Conservation (phyloP, 2,113 vertebrate species). For the Phylloscopus trochilus region DNA sequence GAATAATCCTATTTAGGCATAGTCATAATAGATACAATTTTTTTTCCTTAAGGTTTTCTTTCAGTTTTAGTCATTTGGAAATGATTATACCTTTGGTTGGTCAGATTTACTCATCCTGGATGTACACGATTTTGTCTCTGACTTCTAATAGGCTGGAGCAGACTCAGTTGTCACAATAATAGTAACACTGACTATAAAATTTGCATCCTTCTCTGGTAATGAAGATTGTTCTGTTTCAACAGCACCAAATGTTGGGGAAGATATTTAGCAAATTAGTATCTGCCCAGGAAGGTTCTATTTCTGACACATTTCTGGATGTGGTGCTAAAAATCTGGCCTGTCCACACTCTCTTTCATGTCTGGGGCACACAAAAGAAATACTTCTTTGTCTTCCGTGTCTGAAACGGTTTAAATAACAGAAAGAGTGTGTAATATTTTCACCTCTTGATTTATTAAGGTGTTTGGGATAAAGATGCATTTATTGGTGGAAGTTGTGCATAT, state of each 20-base stretch:
- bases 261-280: neutral
- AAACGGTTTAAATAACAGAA: neutral
- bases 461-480: neutral
- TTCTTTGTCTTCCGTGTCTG: neutral
- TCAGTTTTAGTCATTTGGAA: constrained; percentile 61
- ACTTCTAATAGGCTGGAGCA: constrained; percentile 9
- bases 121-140: constrained; percentile 45
- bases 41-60: neutral
- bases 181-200: neutral
- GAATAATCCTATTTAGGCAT: constrained; percentile 76
- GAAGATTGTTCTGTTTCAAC: neutral
- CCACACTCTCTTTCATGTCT: neutral
- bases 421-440: neutral
- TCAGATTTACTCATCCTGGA: constrained; percentile 53
- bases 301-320: neutral
- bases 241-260: neutral
- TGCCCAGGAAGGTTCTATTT: neutral
- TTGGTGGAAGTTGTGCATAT: constrained; percentile 6
- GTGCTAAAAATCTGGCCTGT: neutral
- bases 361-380: neutral
- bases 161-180: neutral
- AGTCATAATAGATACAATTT: constrained; percentile 67
- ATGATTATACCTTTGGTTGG: constrained; percentile 68
- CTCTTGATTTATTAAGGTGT: neutral
- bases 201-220: constrained; percentile 4